Evolutionary conservation across 2,888 invertebrate genomes (phyloP).

Genomic region (Spatulosminthurus flaviceps): DNA sequence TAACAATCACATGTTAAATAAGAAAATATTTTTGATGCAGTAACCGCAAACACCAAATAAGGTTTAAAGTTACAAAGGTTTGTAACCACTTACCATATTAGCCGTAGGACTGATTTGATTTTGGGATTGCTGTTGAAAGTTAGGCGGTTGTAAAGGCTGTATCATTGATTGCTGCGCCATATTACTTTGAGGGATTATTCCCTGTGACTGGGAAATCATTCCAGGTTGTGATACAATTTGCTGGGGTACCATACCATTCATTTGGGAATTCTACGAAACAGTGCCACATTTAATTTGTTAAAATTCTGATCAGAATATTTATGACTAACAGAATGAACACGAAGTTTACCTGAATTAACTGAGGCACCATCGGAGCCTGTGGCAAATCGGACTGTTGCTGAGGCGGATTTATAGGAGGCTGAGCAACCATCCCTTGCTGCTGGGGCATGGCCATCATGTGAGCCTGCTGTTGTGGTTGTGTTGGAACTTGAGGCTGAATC

Average conservation of each 20-base stretch:
- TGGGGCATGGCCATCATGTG: conserved; percentile 28
- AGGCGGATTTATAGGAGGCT: not conserved
- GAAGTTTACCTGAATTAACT: conserved; percentile 6
- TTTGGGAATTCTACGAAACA: conserved; percentile 23
- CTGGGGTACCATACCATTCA: conserved; percentile 16
- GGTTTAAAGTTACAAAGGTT: too few relatives aligned
- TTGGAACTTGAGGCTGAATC: conserved; percentile 27
- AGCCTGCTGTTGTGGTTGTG: conserved; percentile 20
- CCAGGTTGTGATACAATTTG: conserved; percentile 53
- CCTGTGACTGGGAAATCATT: conserved; percentile 52
- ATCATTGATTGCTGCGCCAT: conserved; percentile 60
- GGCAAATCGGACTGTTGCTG: conserved; percentile 23
- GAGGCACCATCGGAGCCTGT: conserved; percentile 32
- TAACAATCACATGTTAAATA: too few relatives aligned
- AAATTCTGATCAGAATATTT: too few relatives aligned
- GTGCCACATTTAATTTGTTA: too few relatives aligned
- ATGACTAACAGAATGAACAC: too few relatives aligned
- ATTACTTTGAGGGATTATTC: conserved; percentile 46
- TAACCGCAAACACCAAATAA: too few relatives aligned
- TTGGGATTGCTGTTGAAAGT: conserved; percentile 55
- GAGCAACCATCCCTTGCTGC: conserved; percentile 4
- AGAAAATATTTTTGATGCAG: too few relatives aligned
- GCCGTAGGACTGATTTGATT: conserved; percentile 53
- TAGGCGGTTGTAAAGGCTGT: conserved; percentile 68
- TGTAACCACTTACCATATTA: conserved; percentile 55